A percentile compares a stretch with the other conserved stretches of the same genome.
Conservation (phyloP, 92 coral and sea anemone species). For the Phenganax stokvisi region DNA sequence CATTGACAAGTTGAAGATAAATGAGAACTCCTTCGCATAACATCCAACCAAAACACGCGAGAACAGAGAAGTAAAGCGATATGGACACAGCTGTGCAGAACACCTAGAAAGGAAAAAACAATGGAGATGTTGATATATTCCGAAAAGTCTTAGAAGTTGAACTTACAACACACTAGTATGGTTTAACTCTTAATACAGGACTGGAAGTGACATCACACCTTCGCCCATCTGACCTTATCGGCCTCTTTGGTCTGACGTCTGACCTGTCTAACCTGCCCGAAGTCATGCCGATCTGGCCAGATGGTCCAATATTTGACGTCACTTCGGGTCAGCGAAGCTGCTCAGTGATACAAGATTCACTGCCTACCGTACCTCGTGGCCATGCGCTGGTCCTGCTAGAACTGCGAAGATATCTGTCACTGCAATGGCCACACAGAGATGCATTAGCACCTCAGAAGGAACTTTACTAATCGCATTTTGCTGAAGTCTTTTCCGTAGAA, state of each 20-base stretch:
- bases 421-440: constrained; percentile 32
- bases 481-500: constrained; percentile 23
- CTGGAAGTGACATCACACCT: background rate
- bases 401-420: constrained; percentile 29
- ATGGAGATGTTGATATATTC: background rate
- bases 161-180: background rate
- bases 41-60: constrained; percentile 38
- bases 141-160: background rate
- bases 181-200: background rate
- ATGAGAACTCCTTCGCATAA: constrained; percentile 32
- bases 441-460: constrained; percentile 25
- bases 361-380: constrained; percentile 18
- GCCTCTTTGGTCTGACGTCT: no score
- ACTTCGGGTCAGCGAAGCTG: background rate
- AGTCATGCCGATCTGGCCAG: no score
- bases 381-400: constrained; percentile 26
- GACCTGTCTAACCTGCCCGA: no score
- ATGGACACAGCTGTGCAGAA: constrained; percentile 25
- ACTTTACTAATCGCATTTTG: background rate
- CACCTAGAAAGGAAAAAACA: constrained; percentile 16
- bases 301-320: no score
- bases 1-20: constrained; percentile 41
- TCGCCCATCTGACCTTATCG: background rate
- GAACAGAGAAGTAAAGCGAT: constrained; percentile 17
- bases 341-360: background rate